phyloP scores from a whole-genome alignment of 2,888 invertebrate species.

The Aporophyla nigra region DNA sequence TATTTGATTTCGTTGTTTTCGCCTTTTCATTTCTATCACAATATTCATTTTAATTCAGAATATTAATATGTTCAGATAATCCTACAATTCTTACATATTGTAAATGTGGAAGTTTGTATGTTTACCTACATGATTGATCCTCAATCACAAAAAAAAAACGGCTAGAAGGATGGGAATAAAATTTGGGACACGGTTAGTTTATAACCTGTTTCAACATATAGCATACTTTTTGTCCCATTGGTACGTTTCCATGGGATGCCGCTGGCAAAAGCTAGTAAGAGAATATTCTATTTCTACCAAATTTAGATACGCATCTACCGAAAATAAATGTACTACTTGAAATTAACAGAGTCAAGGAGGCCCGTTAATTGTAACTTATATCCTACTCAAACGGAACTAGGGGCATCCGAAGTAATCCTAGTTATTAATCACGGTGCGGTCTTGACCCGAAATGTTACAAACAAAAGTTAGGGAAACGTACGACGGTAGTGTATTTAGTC shows the following conservation, averaged over 20 bases:
- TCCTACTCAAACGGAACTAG: slow-evolving; percentile 8
- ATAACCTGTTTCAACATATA: too few relatives aligned
- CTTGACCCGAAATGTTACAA: slow-evolving; percentile 8
- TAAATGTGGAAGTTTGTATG: too few relatives aligned
- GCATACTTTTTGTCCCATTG: too few relatives aligned
- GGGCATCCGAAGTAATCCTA: slow-evolving; percentile 22
- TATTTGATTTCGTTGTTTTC: slow-evolving; percentile 25
- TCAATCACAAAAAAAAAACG: too few relatives aligned
- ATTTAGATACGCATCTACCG: neutral
- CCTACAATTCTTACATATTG: neutral
- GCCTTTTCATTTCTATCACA: neutral
- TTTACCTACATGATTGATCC: too few relatives aligned
- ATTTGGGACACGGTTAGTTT: too few relatives aligned
- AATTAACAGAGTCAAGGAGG: slow-evolving; percentile 7
- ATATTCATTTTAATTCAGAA: neutral
- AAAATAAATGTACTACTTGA: neutral
- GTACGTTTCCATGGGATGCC: too few relatives aligned
- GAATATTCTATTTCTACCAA: neutral
- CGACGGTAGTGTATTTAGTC: neutral
- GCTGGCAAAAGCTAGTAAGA: too few relatives aligned
- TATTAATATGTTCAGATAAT: neutral
- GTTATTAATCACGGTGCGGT: slow-evolving; percentile 33
- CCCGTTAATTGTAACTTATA: slow-evolving; percentile 22
- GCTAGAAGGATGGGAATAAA: too few relatives aligned
- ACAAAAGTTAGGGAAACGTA: neutral